Evolutionary conservation across 2,113 vertebrate genomes (phyloP).

Genomic region (Mormyrus iriodes): DNA sequence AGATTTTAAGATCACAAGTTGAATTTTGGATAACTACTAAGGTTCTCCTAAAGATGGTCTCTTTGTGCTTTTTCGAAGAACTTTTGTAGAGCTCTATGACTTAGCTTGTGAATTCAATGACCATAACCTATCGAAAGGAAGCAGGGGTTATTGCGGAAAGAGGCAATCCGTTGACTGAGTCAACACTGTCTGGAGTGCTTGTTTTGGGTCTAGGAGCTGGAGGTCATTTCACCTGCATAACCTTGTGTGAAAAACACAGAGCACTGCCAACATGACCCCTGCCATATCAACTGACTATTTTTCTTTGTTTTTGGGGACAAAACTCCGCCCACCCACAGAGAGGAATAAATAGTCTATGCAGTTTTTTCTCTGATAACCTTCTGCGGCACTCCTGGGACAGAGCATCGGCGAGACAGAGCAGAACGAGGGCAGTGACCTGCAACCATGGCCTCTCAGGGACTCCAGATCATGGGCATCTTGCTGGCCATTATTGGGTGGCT

Average conservation of each 20-base stretch:
- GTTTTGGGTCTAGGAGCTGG: neutral
- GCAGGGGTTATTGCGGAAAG: neutral
- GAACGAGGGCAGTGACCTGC: neutral
- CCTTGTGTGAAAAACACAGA: conserved; percentile 43
- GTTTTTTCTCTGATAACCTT: conserved; percentile 19
- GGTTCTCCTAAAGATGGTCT: neutral
- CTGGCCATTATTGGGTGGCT: conserved; percentile 62
- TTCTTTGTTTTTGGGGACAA: conserved; percentile 41
- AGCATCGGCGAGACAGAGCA: conserved; percentile 8
- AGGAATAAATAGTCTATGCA: conserved; percentile 35
- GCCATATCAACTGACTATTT: conserved; percentile 48
- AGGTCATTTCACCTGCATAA: conserved; percentile 32
- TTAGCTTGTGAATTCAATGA: neutral
- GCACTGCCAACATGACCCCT: conserved; percentile 26
- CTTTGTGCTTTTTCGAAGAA: neutral
- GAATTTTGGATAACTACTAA: neutral
- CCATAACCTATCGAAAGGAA: neutral
- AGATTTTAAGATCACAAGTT: neutral
- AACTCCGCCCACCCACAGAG: conserved; percentile 50
- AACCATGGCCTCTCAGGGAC: conserved; percentile 60
- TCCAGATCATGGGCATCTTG: conserved; percentile 63
- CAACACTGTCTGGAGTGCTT: neutral
- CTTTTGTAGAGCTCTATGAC: neutral
- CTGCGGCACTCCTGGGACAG: neutral
- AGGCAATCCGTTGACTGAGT: neutral